Base-by-base conservation (phyloP, 2,888 invertebrate genomes). In the Eremobia ochroleuca region DNA sequence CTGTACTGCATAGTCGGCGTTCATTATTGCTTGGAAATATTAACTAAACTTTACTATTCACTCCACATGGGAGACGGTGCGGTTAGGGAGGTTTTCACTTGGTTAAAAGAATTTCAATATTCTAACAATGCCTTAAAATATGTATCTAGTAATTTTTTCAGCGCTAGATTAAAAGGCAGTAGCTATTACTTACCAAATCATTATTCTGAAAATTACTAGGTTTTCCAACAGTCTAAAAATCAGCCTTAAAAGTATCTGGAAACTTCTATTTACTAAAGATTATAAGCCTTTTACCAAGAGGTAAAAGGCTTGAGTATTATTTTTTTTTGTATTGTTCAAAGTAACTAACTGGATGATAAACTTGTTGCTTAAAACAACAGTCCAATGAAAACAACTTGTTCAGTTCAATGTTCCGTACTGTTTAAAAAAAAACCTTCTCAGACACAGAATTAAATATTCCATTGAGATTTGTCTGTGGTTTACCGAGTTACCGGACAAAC, bases 21-120 rank as follows among this genome's bases (percentile, higher is more conserved):
- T 90, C 85, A 88, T 90, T 90, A 89, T 82, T 79, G 85, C 85
- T 82, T 76, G 73, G 76, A 85, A 88, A 85, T 81, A 87, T 87
- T 84, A 86, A 85, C 85, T 84, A 86, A 86, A 83, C 74, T 87
- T 89, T 68, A 77, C 81, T 78, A 87, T 88, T 87, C 84, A 74
- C 61, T 83, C 59, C 84, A 79, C 73, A 77, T 78, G 76, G 69
- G 76, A 81, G 75, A 77, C 64, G 61, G 73, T 46, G 62, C 68
- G 55, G 71, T 76, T 58, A 65, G 37, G n/a, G 6, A 61, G 34
- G 34, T 75, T 65, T 69, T 2, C n/a, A 64, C 72, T 85, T 59
- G 52, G 31, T 49, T 18, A 28, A 34, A 82, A 64, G 4, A 34
- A 28, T 82, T 58, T 76, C 25, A 62, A 49, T 66, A 40, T 82